Conservation (phyloP, 1,140 invertebrate species). For the Oryctes rhinoceros region DNA sequence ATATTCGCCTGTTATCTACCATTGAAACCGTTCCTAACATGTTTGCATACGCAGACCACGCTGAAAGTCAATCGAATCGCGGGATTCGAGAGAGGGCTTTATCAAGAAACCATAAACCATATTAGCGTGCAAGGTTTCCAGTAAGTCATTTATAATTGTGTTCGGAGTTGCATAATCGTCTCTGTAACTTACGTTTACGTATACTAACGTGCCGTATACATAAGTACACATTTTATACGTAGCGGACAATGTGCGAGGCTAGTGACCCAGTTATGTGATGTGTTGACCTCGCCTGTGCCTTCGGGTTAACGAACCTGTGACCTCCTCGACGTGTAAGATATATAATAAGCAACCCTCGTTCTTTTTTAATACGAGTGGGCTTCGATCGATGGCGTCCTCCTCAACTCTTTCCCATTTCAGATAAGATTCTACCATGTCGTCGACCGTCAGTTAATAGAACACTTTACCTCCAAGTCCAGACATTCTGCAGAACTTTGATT, state of each 20-base stretch:
- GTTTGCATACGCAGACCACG: too few relatives aligned
- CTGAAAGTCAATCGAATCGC: not conserved
- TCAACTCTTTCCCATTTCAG: not conserved
- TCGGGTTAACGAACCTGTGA: constrained; percentile 30
- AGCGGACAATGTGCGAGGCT: constrained; percentile 30
- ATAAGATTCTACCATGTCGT: not conserved
- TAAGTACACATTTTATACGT: not conserved
- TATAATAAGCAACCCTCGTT: constrained; percentile 8
- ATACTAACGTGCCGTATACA: not conserved
- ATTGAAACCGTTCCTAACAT: too few relatives aligned
- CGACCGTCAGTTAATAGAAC: not conserved
- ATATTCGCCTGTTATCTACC: too few relatives aligned
- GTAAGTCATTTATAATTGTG: constrained; percentile 23
- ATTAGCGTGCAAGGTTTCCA: constrained; percentile 13
- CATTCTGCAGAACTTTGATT: not conserved
- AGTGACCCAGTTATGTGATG: constrained; percentile 33
- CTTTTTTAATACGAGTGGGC: not conserved
- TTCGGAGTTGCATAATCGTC: not conserved
- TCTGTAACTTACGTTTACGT: not conserved
- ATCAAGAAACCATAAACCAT: constrained; percentile 19
- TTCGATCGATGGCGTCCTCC: not conserved
- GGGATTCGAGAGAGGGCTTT: not conserved
- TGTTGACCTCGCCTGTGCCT: constrained; percentile 29
- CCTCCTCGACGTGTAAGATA: constrained; percentile 1
- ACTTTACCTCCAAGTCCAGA: not conserved